Base-by-base conservation (phyloP, 2,888 invertebrate species). In the Baronia brevicornis region DNA sequence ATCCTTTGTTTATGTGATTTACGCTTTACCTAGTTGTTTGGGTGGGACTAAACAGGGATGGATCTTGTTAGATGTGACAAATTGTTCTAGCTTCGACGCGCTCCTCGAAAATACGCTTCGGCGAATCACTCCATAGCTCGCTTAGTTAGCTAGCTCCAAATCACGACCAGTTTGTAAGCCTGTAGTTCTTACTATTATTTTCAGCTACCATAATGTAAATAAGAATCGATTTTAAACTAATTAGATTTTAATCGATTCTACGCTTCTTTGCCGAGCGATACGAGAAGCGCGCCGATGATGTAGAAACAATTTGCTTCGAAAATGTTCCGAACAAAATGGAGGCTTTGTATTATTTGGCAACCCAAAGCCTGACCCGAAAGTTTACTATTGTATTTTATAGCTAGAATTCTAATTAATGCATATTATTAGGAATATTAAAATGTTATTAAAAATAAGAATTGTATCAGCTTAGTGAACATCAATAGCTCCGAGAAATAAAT, bases 381-480 rank as follows among this genome's bases (percentile, higher is more conserved):
- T 69, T 72, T 73, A 77, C 66, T 78, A 78, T 66, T 73, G 74
- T 80, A 82, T 73, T 79, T 78, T 73, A 79, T 84, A 84, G 84
- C 79, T 84, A 84, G 84, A 82, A 68, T 61, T 82, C 75, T 80
- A 80, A 82, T 70, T 82, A 80, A 78, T 79, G 79, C 82, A 79
- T 84, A 82, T 75, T 79, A 78, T 77, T 82, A 82, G 82, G 74
- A 75, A 77, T 79, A 64, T 62, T 61, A 78, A 58, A 69, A 80
- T 80, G 82, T 84, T 82, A 82, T 79, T 77, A 73, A 72, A 71
- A 64, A 62, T 79, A 82, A 82, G 79, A 72, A 82, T 71, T 82
- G 84, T 84, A 82, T 82, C 82, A 75, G 84, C 84, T 84, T 84
- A 84, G 84, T 77, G 63, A 84, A 82, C 79, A 84, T 82, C 84